These are phyloP conservation scores for Cottus gobio DNA, from an alignment of 2,113 vertebrate species.

Conservation along the genomic window DNA sequence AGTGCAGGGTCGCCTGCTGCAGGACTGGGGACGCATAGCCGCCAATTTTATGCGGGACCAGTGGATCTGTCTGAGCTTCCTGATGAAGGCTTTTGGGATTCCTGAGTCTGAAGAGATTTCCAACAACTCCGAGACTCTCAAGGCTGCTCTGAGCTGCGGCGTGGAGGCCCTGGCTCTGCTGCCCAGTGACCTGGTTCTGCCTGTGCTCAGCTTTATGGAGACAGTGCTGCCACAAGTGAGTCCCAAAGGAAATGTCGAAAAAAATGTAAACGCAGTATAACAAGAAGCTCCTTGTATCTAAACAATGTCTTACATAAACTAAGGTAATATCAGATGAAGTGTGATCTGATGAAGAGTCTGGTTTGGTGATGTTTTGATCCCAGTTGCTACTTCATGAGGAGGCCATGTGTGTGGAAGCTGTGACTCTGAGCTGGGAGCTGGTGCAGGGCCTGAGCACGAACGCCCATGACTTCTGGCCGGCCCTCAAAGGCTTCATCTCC, in stretches of 20 bases:
- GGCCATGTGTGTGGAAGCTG: slow-evolving; percentile 86
- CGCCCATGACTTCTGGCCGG: slow-evolving; percentile 92
- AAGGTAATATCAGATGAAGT: not conserved
- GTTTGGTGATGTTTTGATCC: slow-evolving; percentile 6
- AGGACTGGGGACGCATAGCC: slow-evolving; percentile 90
- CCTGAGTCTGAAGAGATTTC: slow-evolving; percentile 28
- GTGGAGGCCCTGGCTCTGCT: slow-evolving; percentile 89
- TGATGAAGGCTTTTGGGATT: slow-evolving; percentile 71
- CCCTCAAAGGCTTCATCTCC: slow-evolving; percentile 88
- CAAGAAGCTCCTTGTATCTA: not conserved
- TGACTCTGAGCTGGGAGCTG: slow-evolving; percentile 89
- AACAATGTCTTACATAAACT: not conserved
- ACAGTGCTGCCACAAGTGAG: slow-evolving; percentile 87
- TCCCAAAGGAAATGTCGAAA: not conserved
- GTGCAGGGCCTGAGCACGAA: slow-evolving; percentile 88
- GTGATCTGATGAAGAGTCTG: not conserved
- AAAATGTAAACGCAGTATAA: not conserved
- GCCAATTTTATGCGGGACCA: slow-evolving; percentile 88
- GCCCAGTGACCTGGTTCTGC: slow-evolving; percentile 87
- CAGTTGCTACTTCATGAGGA: slow-evolving; percentile 85
- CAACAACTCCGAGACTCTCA: slow-evolving; percentile 65
- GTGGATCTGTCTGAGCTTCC: slow-evolving; percentile 89
- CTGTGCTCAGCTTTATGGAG: slow-evolving; percentile 89
- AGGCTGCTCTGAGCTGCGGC: slow-evolving; percentile 72
- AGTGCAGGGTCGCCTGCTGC: slow-evolving; percentile 70